phyloP scores from a whole-genome alignment of 2,888 invertebrate genomes.

The Perizoma affinitatum region DNA sequence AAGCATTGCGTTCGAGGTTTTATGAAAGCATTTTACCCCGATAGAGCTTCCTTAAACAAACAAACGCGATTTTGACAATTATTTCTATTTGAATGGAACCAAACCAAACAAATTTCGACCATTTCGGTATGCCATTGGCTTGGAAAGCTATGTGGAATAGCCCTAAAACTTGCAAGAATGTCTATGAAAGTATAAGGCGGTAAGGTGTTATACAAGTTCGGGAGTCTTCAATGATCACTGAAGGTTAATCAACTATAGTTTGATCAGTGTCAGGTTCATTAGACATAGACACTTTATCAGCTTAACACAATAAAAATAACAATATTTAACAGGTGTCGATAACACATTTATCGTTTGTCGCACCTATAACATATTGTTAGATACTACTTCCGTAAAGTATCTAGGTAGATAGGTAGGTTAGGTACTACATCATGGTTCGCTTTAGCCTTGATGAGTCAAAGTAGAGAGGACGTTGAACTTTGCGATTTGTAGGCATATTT shows the following conservation, averaged over 20 bases:
- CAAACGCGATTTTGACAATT: slow-evolving; percentile 15
- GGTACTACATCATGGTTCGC: slow-evolving; percentile 26
- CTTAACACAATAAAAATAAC: slow-evolving; percentile 13
- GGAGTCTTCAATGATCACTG: neutral
- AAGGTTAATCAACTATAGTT: slow-evolving; percentile 23
- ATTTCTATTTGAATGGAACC: no score
- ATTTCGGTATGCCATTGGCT: no score
- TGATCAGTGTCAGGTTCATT: slow-evolving; percentile 26
- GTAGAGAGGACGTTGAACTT: slow-evolving; percentile 41
- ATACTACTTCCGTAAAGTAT: slow-evolving; percentile 33
- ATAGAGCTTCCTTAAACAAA: slow-evolving; percentile 28
- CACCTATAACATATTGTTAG: slow-evolving; percentile 30
- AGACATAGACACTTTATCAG: slow-evolving; percentile 25
- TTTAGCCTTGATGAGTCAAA: slow-evolving; percentile 43
- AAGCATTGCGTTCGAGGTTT: slow-evolving; percentile 24
- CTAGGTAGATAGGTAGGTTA: slow-evolving; percentile 1
- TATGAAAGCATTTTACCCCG: slow-evolving; percentile 23
- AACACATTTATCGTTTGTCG: slow-evolving; percentile 9
- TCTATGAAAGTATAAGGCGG: no score
- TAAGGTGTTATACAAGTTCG: no score
- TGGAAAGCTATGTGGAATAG: no score
- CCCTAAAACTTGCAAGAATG: no score
- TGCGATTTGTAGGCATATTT: slow-evolving; percentile 35
- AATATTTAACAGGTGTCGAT: slow-evolving; percentile 23
- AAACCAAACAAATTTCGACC: no score